Evolutionary conservation across 2,797 vertebrate species (phyloP).

Genomic region (Coregonus sp.): DNA sequence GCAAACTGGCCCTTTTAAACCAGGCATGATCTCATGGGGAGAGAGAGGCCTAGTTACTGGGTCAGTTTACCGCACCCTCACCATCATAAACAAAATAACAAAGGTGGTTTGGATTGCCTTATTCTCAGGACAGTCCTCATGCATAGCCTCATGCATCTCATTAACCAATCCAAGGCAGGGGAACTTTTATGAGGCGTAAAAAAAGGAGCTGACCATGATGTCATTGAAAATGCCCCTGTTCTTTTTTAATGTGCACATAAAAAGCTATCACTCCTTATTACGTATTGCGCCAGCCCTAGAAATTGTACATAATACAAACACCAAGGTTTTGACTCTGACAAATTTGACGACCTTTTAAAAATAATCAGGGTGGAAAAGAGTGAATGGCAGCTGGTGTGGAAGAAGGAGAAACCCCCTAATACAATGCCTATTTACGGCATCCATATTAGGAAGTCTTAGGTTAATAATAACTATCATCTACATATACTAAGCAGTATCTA

Average conservation of each 20-base stretch:
- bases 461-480: neutral
- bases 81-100: slow-evolving; percentile 56
- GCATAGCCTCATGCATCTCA: slow-evolving; percentile 36
- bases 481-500: neutral
- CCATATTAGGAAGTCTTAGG: neutral
- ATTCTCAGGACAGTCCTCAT: slow-evolving; percentile 41
- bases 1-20: slow-evolving; percentile 22
- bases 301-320: slow-evolving; percentile 26
- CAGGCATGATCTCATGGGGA: slow-evolving; percentile 59
- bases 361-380: slow-evolving; percentile 27
- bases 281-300: slow-evolving; percentile 19
- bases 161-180: slow-evolving; percentile 41
- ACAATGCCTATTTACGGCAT: neutral
- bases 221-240: slow-evolving; percentile 46
- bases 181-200: neutral
- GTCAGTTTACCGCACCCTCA: slow-evolving; percentile 44
- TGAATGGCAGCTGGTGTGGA: slow-evolving; percentile 30
- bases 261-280: slow-evolving; percentile 12
- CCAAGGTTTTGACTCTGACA: slow-evolving; percentile 25
- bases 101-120: slow-evolving; percentile 38
- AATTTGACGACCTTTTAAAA: slow-evolving; percentile 26
- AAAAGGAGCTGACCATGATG: slow-evolving; percentile 48
- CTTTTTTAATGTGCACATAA: slow-evolving; percentile 5
- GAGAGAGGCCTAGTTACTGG: slow-evolving; percentile 36
- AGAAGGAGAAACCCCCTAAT: neutral